These are phyloP conservation scores for Drosophila bocki DNA, from an alignment of 1,140 invertebrate species.

Conservation along the genomic window DNA sequence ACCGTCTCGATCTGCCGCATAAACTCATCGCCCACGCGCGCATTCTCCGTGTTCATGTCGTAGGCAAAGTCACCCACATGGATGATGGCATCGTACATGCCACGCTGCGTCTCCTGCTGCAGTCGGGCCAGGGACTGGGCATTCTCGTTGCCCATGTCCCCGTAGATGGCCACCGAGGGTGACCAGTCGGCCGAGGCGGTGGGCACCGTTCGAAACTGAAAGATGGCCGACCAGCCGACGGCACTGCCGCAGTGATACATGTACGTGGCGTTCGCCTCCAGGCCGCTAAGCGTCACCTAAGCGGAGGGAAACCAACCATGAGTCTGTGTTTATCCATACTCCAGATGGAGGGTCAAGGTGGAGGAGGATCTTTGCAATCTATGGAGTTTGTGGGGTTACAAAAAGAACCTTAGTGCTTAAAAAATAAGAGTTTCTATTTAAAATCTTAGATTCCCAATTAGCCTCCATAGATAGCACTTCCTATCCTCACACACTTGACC, in stretches of 20 bases:
- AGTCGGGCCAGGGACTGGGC: conserved; percentile 92
- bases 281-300: conserved; percentile 87
- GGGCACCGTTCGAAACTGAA: conserved; percentile 89
- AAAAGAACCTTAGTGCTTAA: no score
- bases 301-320: conserved; percentile 2
- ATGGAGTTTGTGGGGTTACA: not conserved
- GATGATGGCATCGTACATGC: conserved; percentile 94
- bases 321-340: conserved; percentile 1
- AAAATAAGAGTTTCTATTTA: no score
- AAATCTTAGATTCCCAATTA: not conserved
- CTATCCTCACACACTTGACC: not conserved
- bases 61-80: conserved; percentile 99
- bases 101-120: conserved; percentile 92
- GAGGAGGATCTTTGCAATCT: not conserved
- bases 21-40: conserved; percentile 94
- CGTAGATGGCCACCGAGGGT: conserved; percentile 94
- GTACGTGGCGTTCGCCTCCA: conserved; percentile 88
- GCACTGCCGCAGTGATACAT: conserved; percentile 94
- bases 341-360: no score
- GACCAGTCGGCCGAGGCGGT: conserved; percentile 89
- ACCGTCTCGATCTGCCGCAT: conserved; percentile 95
- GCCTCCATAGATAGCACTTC: not conserved
- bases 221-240: conserved; percentile 92
- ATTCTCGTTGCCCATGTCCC: conserved; percentile 97
- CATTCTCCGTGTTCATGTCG: conserved; percentile 94